These are phyloP conservation scores for Pissodes strobi DNA, from an alignment of 1,140 invertebrate species.

Conservation along the genomic window DNA sequence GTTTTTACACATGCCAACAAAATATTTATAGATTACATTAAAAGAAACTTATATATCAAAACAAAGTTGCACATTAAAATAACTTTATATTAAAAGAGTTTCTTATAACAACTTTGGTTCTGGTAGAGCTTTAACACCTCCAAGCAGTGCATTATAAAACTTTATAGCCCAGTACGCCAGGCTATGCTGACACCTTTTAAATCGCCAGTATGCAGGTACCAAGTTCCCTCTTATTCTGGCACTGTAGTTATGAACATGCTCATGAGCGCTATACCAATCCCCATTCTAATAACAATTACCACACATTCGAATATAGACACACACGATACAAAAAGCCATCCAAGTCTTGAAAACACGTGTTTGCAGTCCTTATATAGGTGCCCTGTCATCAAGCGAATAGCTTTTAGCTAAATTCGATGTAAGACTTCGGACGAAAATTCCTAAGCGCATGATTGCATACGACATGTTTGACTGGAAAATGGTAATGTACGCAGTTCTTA, in stretches of 20 bases:
- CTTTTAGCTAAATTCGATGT: neutral
- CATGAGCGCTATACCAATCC: neutral
- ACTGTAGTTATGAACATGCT: too few species aligned
- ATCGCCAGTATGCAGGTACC: neutral
- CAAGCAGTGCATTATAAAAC: too few species aligned
- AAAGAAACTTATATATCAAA: too few species aligned
- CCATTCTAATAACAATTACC: neutral
- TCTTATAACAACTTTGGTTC: too few species aligned
- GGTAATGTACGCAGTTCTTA: neutral
- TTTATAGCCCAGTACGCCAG: neutral
- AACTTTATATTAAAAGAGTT: too few species aligned
- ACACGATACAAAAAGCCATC: neutral
- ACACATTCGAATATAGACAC: neutral
- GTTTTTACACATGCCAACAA: too few species aligned
- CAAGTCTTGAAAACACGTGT: too few species aligned
- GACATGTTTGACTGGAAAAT: neutral
- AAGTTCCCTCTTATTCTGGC: neutral
- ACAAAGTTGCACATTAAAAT: too few species aligned
- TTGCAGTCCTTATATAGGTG: neutral
- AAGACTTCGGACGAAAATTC: neutral
- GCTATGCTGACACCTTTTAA: neutral
- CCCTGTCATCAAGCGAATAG: neutral
- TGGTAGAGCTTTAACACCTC: neutral
- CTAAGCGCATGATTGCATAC: neutral
- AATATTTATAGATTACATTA: too few species aligned